Percentiles rank a stretch among this genome's conserved stretches.
Evolutionary conservation across 1,140 invertebrate species (phyloP).

Genomic region (Euwallacea fornicatus): DNA sequence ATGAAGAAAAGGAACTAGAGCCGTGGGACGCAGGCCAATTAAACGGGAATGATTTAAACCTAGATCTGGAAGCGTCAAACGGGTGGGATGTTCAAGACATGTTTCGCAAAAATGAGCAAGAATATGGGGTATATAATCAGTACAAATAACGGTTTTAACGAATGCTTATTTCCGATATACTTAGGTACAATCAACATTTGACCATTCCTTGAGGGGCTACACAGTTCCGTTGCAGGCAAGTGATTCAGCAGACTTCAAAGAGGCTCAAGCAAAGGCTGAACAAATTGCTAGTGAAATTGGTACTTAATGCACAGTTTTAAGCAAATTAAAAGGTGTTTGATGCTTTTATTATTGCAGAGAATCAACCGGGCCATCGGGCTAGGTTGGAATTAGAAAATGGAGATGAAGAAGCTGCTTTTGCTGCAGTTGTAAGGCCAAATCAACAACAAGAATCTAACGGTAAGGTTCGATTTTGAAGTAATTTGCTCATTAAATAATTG

Average conservation of each 20-base stretch:
- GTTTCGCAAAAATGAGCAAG: slow-evolving; percentile 89
- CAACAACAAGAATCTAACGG: slow-evolving; percentile 32
- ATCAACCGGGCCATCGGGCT: slow-evolving; percentile 76
- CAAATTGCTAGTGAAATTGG: slow-evolving; percentile 85
- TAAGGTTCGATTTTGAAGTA: slow-evolving; percentile 6
- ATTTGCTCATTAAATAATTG: neutral
- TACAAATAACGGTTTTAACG: slow-evolving; percentile 53
- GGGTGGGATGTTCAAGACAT: slow-evolving; percentile 95
- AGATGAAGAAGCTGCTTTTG: slow-evolving; percentile 85
- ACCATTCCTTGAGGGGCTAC: slow-evolving; percentile 86
- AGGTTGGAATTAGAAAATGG: slow-evolving; percentile 86
- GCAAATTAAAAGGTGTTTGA: neutral
- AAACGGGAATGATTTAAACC: slow-evolving; percentile 59
- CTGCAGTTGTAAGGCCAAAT: slow-evolving; percentile 65
- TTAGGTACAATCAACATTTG: slow-evolving; percentile 59
- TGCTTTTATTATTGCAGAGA: slow-evolving; percentile 57
- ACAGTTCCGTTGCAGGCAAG: slow-evolving; percentile 83
- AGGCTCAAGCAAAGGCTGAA: slow-evolving; percentile 80
- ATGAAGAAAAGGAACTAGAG: slow-evolving; percentile 79
- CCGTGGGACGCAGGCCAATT: slow-evolving; percentile 76
- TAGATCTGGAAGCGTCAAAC: slow-evolving; percentile 75
- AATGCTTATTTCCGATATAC: slow-evolving; percentile 53
- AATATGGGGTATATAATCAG: slow-evolving; percentile 74
- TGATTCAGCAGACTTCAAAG: slow-evolving; percentile 82
- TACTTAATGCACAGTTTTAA: neutral